Conservation (phyloP, 2,888 invertebrate genomes). For the Megamerina dolium region DNA sequence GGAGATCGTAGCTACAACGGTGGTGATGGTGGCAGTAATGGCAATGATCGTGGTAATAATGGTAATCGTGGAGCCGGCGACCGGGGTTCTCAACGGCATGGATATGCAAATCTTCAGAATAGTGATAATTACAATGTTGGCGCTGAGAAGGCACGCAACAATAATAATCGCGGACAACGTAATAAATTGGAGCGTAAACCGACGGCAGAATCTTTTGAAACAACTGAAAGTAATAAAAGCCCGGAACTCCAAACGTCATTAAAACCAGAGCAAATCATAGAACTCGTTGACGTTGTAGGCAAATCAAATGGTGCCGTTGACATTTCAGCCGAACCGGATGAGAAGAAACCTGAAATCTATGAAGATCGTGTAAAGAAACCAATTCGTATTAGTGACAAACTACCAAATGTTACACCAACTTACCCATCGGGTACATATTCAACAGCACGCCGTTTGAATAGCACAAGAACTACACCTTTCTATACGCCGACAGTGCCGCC, state of each 20-base stretch:
- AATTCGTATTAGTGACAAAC: constrained; percentile 16
- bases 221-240: constrained; percentile 21
- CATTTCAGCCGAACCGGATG: constrained; percentile 8
- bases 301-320: not conserved
- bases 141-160: constrained; percentile 30
- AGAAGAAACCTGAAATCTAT: constrained; percentile 25
- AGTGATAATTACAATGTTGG: too few relatives aligned
- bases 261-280: not conserved
- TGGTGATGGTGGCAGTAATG: constrained; percentile 34
- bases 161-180: constrained; percentile 35
- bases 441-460: constrained; percentile 41
- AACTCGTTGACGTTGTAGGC: not conserved
- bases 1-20: not conserved
- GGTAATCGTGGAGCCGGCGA: constrained; percentile 20
- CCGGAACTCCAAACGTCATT: constrained; percentile 14
- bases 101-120: constrained; percentile 10
- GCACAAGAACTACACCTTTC: constrained; percentile 44
- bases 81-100: constrained; percentile 22
- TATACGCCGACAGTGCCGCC: constrained; percentile 49
- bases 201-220: constrained; percentile 11
- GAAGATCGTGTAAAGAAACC: constrained; percentile 13
- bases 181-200: constrained; percentile 30
- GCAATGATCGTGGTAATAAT: constrained; percentile 32
- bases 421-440: constrained; percentile 37
- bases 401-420: constrained; percentile 30